A percentile compares a stretch with the other conserved stretches of the same genome.
phyloP scores from a whole-genome alignment of 2,797 vertebrate species.

The Triplophysa yarkandensis region DNA sequence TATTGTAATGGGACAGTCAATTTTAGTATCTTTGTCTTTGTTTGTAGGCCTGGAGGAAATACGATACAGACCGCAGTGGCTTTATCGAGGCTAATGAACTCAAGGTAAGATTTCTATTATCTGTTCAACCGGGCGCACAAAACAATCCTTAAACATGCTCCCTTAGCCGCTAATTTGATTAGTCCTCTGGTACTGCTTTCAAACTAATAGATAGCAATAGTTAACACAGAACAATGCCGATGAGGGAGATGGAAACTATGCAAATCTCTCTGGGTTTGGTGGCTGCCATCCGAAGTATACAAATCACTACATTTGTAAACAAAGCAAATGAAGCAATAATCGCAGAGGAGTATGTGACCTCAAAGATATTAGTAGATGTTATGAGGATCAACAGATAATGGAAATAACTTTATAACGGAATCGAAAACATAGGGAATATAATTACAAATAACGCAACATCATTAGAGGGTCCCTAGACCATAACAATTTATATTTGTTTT shows the following conservation, averaged over 20 bases:
- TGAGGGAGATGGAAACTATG: constrained; percentile 48
- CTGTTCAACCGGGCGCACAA: constrained; percentile 65
- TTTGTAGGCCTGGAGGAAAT: constrained; percentile 83
- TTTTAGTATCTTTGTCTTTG: constrained; percentile 70
- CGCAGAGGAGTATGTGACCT: constrained; percentile 25
- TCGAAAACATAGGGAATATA: not conserved
- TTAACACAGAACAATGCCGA: not conserved
- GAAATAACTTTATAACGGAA: not conserved
- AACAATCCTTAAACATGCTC: constrained; percentile 5
- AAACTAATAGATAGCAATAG: not conserved
- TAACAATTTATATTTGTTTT: not conserved
- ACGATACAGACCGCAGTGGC: constrained; percentile 92
- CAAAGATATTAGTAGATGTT: constrained; percentile 9
- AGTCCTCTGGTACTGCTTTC: not conserved
- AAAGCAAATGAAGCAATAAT: constrained; percentile 37
- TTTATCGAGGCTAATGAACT: constrained; percentile 94
- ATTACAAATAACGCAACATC: not conserved
- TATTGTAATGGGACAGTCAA: not conserved
- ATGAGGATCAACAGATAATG: not conserved
- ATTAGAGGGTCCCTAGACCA: not conserved
- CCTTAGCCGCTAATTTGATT: constrained; percentile 27
- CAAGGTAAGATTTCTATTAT: constrained; percentile 70
- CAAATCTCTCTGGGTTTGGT: constrained; percentile 46
- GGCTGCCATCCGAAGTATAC: constrained; percentile 45
- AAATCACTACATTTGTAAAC: constrained; percentile 50